phyloP scores from a whole-genome alignment of 2,113 vertebrate genomes.

The Todiramphus saurophagus region DNA sequence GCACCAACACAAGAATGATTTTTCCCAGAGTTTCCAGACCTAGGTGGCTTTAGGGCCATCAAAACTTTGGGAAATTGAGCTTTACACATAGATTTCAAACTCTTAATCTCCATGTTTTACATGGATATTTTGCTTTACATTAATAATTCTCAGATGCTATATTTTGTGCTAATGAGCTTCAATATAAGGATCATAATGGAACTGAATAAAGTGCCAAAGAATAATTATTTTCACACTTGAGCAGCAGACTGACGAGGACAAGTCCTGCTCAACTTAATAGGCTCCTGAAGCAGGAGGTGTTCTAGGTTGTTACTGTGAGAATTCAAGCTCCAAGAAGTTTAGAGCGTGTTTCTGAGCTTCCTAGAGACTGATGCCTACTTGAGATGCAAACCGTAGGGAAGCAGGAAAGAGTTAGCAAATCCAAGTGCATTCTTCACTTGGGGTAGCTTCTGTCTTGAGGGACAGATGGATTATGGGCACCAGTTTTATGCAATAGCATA shows the following conservation, averaged over 20 bases:
- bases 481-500: neutral
- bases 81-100: neutral
- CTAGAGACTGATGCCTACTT: neutral
- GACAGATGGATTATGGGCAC: neutral
- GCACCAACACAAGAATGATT: neutral
- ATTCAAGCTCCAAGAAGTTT: neutral
- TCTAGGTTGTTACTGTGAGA: neutral
- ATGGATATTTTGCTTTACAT: neutral
- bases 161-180: constrained; percentile 12
- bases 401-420: neutral
- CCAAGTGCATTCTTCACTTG: neutral
- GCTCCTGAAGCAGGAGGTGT: neutral
- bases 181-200: neutral
- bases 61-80: neutral
- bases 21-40: neutral
- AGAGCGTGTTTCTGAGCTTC: neutral
- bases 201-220: constrained; percentile 7
- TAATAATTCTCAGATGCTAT: neutral
- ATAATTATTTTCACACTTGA: constrained; percentile 30
- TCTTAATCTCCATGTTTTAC: neutral
- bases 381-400: neutral
- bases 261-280: constrained; percentile 7
- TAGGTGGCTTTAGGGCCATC: neutral
- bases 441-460: neutral
- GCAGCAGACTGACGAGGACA: neutral